Evolutionary conservation across 2,888 invertebrate species (phyloP), one percentile per base, ranked within the genome.

Genomic region (Nymphalis urticae): DNA sequence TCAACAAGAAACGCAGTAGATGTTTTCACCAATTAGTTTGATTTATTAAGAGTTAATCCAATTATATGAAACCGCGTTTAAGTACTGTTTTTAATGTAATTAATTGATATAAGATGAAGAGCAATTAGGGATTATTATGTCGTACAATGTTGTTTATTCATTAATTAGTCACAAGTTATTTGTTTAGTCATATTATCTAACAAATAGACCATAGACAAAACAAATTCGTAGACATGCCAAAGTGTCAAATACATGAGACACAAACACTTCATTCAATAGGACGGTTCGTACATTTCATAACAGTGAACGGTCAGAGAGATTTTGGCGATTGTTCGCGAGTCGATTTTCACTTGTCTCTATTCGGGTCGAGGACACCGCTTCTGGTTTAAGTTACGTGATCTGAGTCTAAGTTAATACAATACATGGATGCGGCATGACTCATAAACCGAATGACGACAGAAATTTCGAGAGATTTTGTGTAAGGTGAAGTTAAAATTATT

Each of bases 331-430:
- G 72, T 85, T 85, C 54, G 54, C 54, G 78, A 77, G 79, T 75
- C 73, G 82, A 87, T 88, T 92, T 92, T 90, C 91, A 86, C 91
- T 87, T 84, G 82, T 78, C 77, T 75, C 72, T 79, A 86, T 86
- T 77, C 77, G 77, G 90, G 91, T 90, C 90, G 91, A 91, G 91
- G 91, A 87, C 91, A 82, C 66, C 32, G 66, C 72, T 72, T 70
- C 73, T 73, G 75, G 73, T 73, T 76, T 72, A 59, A 64, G 73
- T 76, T 77, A 76, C 76, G 76, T 76, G 76, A 76, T 72, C 72
- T 56, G 73, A 62, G 60, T 63, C 68, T 54, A 50, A 50, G 50
- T 60, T 32, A 69, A 70, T 64, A 61, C 60, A 66, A 64, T 64
- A 63, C 60, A 60, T 69, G 64, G 68, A 68, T 32, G 53, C 10